Evolutionary conservation across 2,113 vertebrate genomes (phyloP), one percentile per base, ranked within the genome.

Genomic region (Sardina pilchardus): DNA sequence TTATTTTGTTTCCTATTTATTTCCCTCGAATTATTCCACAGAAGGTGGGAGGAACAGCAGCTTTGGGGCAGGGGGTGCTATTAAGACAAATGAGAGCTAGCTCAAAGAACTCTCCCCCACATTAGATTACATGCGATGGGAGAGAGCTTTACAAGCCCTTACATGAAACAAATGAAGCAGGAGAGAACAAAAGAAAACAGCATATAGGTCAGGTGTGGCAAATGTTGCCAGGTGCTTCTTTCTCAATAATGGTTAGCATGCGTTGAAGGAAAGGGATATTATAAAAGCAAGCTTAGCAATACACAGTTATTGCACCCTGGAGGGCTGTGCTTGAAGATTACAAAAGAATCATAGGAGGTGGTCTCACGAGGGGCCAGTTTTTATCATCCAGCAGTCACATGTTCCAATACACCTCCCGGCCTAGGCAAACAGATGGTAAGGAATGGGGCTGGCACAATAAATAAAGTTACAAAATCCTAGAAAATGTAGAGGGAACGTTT

Each of bases 301-400:
- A 96, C 95, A 94, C 91, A 91, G 90, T 95, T 95, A 95, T 95
- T 95, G 92, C 90, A 91, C 93, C 95, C 92, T 92, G 87, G 39
- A 90, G 92, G 94, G 91, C 90, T 91, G 89, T 88, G 89, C 82
- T 30, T 88, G 0, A 87, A 92, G 92, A 94, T 95, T 92, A 93
- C 86, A 89, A 86, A 88, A 90, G 90, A 92, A 92, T 89, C 88
- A 88, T 92, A 90, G 89, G 88, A 91, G 88, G 91, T 88, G 88
- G 90, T 87, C 88, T 90, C 86, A 83, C 87, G 87, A 91, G 93
- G 89, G 90, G 67, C 89, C 86, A 82, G 90, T 88, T 90, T 91
- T 84, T 91, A 85, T 83, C 81, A 67, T 81, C 39, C 83, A 39
- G 47, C 24, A 75, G 17, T 5, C 81, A 34, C 24, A n/a, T 80